Evolutionary conservation across 1,140 invertebrate species (phyloP).

Genomic region (Drosophila suzukii): DNA sequence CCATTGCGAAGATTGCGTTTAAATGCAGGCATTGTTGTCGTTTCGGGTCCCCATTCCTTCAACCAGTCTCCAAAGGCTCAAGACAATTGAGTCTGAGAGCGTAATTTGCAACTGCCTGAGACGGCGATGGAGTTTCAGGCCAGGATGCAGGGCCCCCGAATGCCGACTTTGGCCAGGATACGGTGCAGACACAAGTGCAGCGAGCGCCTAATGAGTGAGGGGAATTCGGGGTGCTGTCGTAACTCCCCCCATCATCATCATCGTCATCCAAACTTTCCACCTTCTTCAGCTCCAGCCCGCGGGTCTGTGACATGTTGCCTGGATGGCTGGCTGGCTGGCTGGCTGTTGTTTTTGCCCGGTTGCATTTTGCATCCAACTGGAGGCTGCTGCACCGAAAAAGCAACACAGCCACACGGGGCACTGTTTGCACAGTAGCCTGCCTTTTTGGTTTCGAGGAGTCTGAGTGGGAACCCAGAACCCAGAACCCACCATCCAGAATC

Average conservation of each 20-base stretch:
- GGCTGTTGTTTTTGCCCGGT: constrained; percentile 64
- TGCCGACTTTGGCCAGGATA: constrained; percentile 58
- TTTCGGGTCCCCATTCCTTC: constrained; percentile 53
- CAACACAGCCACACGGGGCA: constrained; percentile 60
- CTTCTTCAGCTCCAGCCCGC: constrained; percentile 2
- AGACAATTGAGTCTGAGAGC: constrained; percentile 82
- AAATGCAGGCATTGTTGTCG: constrained; percentile 77
- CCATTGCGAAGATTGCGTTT: constrained; percentile 73
- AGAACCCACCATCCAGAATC: neutral
- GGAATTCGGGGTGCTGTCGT: constrained; percentile 40
- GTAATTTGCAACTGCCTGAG: constrained; percentile 82
- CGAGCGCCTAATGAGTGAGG: constrained; percentile 69
- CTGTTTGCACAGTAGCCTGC: constrained; percentile 74
- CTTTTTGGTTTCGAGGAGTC: constrained; percentile 18
- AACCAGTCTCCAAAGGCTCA: constrained; percentile 63
- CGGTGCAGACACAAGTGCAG: constrained; percentile 57
- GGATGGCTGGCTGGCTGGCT: neutral
- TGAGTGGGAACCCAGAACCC: constrained; percentile 26
- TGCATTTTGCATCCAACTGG: constrained; percentile 76
- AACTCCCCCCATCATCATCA: neutral
- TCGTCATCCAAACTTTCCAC: neutral
- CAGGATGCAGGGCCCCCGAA: constrained; percentile 63
- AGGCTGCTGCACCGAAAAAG: constrained; percentile 72
- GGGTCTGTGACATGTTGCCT: constrained; percentile 60
- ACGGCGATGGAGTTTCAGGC: constrained; percentile 36